Evolutionary conservation across 2,797 vertebrate genomes (phyloP), one percentile per base, ranked within the genome.

Genomic region (Gymnothorax javanicus): DNA sequence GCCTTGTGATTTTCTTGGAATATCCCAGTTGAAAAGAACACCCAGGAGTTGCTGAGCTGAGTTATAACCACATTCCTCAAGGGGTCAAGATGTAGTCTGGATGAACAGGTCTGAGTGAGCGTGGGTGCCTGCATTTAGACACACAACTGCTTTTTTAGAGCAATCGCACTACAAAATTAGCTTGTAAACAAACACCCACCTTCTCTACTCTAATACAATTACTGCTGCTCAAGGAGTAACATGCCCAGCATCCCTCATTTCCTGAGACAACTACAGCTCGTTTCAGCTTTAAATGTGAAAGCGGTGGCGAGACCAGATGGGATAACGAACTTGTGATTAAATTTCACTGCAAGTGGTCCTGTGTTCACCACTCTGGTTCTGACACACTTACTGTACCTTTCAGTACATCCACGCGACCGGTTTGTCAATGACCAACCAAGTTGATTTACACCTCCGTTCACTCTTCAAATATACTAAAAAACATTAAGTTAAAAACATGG

Each of bases 81-180:
- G 83, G 91, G 71, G 79, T 83, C 59, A 86, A 27, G 54, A 13
- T 33, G 27, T 8, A 79, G 83, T 58, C 84, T 86, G 64, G 87
- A 71, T 13, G 52, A 90, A 89, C 54, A 84, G 73, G 86, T 81
- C 8, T 84, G 69, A 82, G 85, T 60, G 69, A 83, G 58, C 85
- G 86, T 86, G 79, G 25, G 52, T 56, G 33, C 67, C 62, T 69
- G 43, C 9, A 9, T 71, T 7, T 27, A 43, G 33, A 43, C 33
- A 43, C 33, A 43, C 33, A 50, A 64, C 62, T 67, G 62, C 62
- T 75, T 13, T 43, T 73, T 33, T 0, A 50, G 73, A 43, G 33
- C 73, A 75, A 33, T 5, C 1, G 71, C 33, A 75, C 23, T 17
- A 43, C 73, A 75, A 75, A 15, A 75, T 43, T 75, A 4, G 27